Evolutionary conservation across 30 jellyfish, hydroid and myxozoan species (phyloP), one percentile per base, ranked within the genome.

Genomic region (Aurelia aurita): DNA sequence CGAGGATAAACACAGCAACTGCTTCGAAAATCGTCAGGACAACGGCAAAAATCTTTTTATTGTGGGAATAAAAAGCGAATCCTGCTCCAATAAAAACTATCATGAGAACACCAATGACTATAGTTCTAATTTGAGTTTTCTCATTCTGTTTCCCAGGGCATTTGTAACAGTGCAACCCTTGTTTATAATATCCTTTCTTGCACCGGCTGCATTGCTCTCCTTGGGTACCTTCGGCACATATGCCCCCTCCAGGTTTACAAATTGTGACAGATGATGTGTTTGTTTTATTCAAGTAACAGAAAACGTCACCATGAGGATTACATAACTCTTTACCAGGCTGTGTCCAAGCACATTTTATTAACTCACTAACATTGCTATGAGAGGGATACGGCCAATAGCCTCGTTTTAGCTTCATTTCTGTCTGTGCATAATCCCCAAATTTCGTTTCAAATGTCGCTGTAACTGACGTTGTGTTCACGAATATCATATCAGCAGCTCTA

Each of bases 331-430:
- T 39, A 3, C 88, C 86, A 35, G 89, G 84, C 57, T 25, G 75
- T 27, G 96, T 69, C 89, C 89, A 74, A 5, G 51, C 85, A 54
- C 96, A 87, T 63, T 80, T 58, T n/a, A 68, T 66, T 19, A 87
- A 13, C 51, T 65, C 16, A 22, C 25, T 20, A 32, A 77, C 86
- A 44, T 55, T 23, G 3, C 43, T 23, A 9, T 31, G 63, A 16
- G 25, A n/a, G 1, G 90, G 87, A 22, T 19, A 72, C 23, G 96
- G 96, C 96, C 90, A 69, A 44, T 45, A 87, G 49, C 90, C 90
- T 69, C 44, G 54, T 31, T 47, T 34, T 13, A 78, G 53, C 26
- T 44, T 35, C 96, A 87, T 75, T 2, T 35, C 32, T 13, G 90
- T 49, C 14, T 46, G 65, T 26, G 68, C 19, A 49, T 3, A 55